These are phyloP conservation scores for Heteromormyrus szaboi DNA, from an alignment of 2,797 vertebrate species.

Conservation along the genomic window DNA sequence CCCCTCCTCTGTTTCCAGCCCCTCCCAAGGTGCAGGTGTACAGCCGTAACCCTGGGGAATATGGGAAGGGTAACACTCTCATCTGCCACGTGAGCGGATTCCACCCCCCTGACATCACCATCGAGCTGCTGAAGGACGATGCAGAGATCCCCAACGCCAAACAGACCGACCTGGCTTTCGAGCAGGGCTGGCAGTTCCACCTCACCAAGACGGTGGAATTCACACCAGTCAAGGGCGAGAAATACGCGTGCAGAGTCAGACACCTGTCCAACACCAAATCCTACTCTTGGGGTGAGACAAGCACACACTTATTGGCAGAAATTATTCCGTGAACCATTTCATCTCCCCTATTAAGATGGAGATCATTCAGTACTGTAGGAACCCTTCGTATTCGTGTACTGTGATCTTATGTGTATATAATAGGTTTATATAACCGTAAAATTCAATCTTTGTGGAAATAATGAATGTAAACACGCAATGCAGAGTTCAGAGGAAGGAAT, in stretches of 20 bases:
- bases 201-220: slow-evolving; percentile 52
- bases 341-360: neutral
- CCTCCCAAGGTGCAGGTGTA: slow-evolving; percentile 66
- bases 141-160: rapidly evolving
- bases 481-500: neutral
- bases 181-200: slow-evolving; percentile 70
- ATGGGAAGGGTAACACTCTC: slow-evolving; percentile 47
- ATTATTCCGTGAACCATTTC: neutral
- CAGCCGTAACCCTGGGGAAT: slow-evolving; percentile 30
- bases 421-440: neutral
- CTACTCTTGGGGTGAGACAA: slow-evolving; percentile 61
- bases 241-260: slow-evolving; percentile 50
- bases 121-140: slow-evolving; percentile 51
- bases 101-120: slow-evolving; percentile 70
- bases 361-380: neutral
- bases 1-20: neutral
- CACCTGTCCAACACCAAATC: rapidly evolving
- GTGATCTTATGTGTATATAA: neutral
- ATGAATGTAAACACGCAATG: neutral
- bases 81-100: slow-evolving; percentile 72
- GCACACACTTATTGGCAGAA: neutral
- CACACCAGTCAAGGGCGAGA: rapidly evolving
- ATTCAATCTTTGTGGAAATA: too few relatives aligned
- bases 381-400: neutral
- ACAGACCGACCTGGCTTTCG: slow-evolving; percentile 71